These are phyloP conservation scores for Nymphalis polychloros DNA, from an alignment of 2,888 invertebrate species.

Conservation along the genomic window DNA sequence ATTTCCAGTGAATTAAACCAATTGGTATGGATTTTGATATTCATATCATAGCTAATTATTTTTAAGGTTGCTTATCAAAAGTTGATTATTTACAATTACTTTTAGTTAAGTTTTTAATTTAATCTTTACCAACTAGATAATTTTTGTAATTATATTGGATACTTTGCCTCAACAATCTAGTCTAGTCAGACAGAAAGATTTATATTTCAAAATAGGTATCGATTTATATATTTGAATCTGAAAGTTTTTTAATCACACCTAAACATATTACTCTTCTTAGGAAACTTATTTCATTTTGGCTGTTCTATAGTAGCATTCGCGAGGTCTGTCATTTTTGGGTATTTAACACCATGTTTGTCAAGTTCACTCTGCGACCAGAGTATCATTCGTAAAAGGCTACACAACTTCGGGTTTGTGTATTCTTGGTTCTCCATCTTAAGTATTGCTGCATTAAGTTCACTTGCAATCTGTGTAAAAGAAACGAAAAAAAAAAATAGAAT, in stretches of 20 bases:
- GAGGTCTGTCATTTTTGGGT: constrained; percentile 96
- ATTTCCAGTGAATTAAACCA: no score
- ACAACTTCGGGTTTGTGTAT: constrained; percentile 94
- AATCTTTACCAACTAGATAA: no score
- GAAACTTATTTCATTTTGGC: constrained; percentile 77
- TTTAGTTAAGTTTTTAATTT: no score
- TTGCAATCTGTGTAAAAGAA: constrained; percentile 88
- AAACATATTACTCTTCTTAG: constrained; percentile 30
- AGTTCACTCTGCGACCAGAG: constrained; percentile 98
- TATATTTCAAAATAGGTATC: not conserved
- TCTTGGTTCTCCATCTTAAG: constrained; percentile 96
- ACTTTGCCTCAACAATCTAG: not conserved
- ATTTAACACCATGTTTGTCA: constrained; percentile 96
- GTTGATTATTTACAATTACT: no score
- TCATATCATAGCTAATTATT: no score
- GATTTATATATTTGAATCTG: constrained; percentile 2
- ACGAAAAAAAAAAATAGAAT: not conserved
- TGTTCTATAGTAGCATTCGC: constrained; percentile 91
- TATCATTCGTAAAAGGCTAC: constrained; percentile 94
- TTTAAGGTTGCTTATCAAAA: no score
- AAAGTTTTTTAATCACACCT: constrained; percentile 27
- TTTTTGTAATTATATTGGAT: not conserved
- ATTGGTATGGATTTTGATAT: no score
- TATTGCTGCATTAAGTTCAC: constrained; percentile 98
- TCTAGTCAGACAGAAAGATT: not conserved